A percentile compares a stretch with the other conserved stretches of the same genome.
Conservation (phyloP, 2,113 vertebrate species). For the Clarias batrachus region DNA sequence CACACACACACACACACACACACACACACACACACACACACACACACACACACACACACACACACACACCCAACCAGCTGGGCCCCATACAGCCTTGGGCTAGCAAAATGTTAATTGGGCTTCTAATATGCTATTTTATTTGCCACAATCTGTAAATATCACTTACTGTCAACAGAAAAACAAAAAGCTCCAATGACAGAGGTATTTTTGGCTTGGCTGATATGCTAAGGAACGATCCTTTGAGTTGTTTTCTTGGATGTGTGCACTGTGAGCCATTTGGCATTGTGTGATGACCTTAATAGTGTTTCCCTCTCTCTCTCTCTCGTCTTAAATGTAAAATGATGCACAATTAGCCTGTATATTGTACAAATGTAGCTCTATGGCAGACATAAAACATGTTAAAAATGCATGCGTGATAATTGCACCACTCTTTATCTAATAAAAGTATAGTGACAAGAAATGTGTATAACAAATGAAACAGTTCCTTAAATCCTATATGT, state of each 20-base stretch:
- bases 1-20: neutral
- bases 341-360: neutral
- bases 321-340: neutral
- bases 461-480: neutral
- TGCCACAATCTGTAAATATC: conserved; percentile 73
- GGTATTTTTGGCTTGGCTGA: conserved; percentile 10
- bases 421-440: neutral
- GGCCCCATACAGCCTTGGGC: conserved; percentile 67
- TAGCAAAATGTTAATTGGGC: conserved; percentile 76
- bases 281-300: conserved; percentile 31
- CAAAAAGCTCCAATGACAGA: conserved; percentile 55
- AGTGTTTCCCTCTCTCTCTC: neutral
- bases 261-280: conserved; percentile 25
- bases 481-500: neutral
- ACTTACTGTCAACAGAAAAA: conserved; percentile 68
- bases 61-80: conserved; percentile 55
- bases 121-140: conserved; percentile 74
- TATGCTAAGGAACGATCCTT: conserved; percentile 4
- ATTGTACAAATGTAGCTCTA: neutral
- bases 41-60: conserved; percentile 3
- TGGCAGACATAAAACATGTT: neutral
- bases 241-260: conserved; percentile 4
- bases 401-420: neutral
- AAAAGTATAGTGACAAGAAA: neutral
- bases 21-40: conserved; percentile 19